Conservation (phyloP, 2,113 vertebrate species). For the Corythaeola cristata region DNA sequence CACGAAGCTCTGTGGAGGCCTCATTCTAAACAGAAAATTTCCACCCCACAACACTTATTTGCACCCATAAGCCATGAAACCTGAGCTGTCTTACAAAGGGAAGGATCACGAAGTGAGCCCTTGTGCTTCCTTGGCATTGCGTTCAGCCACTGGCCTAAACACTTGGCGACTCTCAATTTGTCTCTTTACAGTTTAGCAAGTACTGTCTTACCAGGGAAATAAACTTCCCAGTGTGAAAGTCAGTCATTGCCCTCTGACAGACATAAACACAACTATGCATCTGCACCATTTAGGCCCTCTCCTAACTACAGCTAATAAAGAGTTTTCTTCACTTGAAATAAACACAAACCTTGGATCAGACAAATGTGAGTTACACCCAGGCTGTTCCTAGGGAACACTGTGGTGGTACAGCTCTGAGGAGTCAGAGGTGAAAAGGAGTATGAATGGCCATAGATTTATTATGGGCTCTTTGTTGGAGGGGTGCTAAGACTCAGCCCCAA, state of each 20-base stretch:
- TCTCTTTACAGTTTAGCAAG: neutral
- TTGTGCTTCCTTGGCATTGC: neutral
- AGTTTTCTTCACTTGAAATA: neutral
- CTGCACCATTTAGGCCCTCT: neutral
- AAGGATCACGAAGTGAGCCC: neutral
- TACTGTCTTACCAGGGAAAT: neutral
- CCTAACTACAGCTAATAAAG: neutral
- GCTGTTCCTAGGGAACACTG: neutral
- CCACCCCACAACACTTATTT: neutral
- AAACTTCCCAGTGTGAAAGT: neutral
- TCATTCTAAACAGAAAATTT: neutral
- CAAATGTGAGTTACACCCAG: neutral
- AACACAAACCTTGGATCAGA: neutral
- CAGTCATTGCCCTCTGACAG: neutral
- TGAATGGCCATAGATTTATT: neutral
- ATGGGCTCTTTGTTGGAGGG: neutral
- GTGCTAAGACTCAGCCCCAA: neutral
- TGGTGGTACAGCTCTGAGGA: neutral
- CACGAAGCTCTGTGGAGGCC: neutral
- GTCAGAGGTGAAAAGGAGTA: neutral
- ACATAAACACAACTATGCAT: neutral
- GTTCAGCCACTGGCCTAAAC: neutral
- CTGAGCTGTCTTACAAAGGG: neutral
- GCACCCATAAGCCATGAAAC: neutral
- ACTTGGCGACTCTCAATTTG: fast-evolving